Conservation (phyloP, 2,113 vertebrate species). For the Silurus asotus region DNA sequence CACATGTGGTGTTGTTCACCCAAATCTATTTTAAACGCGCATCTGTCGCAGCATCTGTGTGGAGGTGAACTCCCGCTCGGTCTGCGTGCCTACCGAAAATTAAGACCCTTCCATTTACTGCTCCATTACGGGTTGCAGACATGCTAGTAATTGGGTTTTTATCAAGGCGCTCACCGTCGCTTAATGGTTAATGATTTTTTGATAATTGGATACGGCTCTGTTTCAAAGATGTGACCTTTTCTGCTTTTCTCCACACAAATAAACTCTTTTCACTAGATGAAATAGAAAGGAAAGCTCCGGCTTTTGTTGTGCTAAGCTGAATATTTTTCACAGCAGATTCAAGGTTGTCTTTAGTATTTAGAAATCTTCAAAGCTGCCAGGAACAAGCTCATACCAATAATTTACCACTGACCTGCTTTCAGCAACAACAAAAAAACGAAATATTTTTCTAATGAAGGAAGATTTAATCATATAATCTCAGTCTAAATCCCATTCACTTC, state of each 20-base stretch:
- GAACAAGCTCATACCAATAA: background rate
- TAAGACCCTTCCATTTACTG: constrained; percentile 41
- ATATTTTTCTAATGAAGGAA: background rate
- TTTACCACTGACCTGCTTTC: no score
- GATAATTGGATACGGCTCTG: constrained; percentile 30
- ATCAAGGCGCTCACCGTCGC: background rate
- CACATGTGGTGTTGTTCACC: constrained; percentile 13
- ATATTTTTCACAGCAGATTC: background rate
- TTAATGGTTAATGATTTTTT: constrained; percentile 25
- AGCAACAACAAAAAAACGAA: background rate
- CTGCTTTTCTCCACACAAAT: background rate
- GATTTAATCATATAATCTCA: background rate
- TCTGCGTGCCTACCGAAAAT: constrained; percentile 9
- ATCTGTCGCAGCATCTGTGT: constrained; percentile 40
- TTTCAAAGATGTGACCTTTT: constrained; percentile 43
- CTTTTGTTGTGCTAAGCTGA: background rate
- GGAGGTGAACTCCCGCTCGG: constrained; percentile 2
- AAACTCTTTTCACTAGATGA: background rate
- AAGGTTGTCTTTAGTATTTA: background rate
- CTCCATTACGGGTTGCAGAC: constrained; percentile 26
- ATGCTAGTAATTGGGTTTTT: constrained; percentile 29
- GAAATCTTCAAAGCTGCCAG: background rate
- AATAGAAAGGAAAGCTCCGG: background rate
- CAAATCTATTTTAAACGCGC: constrained; percentile 40
- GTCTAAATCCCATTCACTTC: background rate